phyloP scores from a whole-genome alignment of 2,888 invertebrate genomes.

The Xanthorhoe spadicearia region DNA sequence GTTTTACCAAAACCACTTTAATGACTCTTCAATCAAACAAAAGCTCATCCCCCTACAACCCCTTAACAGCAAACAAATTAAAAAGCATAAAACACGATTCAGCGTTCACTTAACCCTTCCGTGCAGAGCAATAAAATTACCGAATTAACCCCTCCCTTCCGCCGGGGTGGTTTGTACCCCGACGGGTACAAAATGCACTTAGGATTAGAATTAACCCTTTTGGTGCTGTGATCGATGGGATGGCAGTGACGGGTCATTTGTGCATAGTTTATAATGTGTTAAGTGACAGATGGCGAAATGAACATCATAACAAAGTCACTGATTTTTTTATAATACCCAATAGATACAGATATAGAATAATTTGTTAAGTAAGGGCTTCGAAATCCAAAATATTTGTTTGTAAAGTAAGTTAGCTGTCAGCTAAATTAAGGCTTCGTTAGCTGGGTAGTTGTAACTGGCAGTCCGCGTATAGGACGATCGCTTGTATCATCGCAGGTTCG shows the following conservation, averaged over 20 bases:
- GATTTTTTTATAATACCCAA: background rate
- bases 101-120: slow-evolving; percentile 71
- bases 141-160: slow-evolving; percentile 65
- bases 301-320: slow-evolving; percentile 17
- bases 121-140: slow-evolving; percentile 72
- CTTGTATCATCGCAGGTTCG: too few relatives aligned
- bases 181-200: background rate
- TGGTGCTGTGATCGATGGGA: slow-evolving; percentile 27
- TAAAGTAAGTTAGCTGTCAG: too few relatives aligned
- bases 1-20: background rate
- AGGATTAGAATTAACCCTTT: slow-evolving; percentile 6
- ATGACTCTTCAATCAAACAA: slow-evolving; percentile 8
- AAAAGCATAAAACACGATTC: slow-evolving; percentile 78
- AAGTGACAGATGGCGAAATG: slow-evolving; percentile 24
- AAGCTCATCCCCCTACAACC: slow-evolving; percentile 39
- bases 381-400: too few relatives aligned
- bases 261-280: slow-evolving; percentile 19
- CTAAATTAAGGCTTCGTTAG: too few relatives aligned
- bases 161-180: slow-evolving; percentile 34
- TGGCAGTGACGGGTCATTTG: slow-evolving; percentile 32
- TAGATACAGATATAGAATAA: too few relatives aligned
- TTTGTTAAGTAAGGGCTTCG: too few relatives aligned
- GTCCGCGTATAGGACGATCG: too few relatives aligned
- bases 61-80: slow-evolving; percentile 74
- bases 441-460: too few relatives aligned